A percentile compares a stretch with the other conserved stretches of the same genome.
These are phyloP conservation scores for Drosophila infuscata DNA, from an alignment of 2,888 invertebrate genomes.

Conservation along the genomic window DNA sequence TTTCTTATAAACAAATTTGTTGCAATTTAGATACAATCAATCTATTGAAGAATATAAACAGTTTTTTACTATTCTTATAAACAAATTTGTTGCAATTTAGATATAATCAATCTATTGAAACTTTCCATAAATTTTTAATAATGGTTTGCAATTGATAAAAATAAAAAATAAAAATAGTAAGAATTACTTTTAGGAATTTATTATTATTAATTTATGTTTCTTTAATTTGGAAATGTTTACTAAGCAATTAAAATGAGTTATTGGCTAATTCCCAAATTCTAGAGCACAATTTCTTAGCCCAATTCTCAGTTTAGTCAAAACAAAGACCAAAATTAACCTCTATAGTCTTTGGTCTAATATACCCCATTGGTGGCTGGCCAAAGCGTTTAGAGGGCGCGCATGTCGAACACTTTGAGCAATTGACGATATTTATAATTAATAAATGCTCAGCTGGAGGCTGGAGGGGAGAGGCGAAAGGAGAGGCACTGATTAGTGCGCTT, in stretches of 20 bases:
- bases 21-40: neutral
- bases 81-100: neutral
- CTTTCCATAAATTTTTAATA: neutral
- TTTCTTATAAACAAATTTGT: neutral
- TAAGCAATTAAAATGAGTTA: neutral
- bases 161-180: too few relatives aligned
- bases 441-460: conserved; percentile 39
- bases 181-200: neutral
- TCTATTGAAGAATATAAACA: neutral
- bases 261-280: neutral
- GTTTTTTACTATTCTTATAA: neutral
- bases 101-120: neutral
- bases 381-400: conserved; percentile 36
- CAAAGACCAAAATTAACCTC: neutral
- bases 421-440: conserved; percentile 78
- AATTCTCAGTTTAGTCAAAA: neutral
- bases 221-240: neutral
- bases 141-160: too few relatives aligned
- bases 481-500: conserved; percentile 62
- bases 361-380: neutral
- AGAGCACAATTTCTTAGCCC: neutral
- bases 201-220: neutral
- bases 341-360: neutral
- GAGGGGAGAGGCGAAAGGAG: conserved; percentile 1
- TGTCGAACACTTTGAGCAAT: conserved; percentile 70